Evolutionary conservation across 2,888 invertebrate genomes (phyloP).

Genomic region (Dynastes hyllus): DNA sequence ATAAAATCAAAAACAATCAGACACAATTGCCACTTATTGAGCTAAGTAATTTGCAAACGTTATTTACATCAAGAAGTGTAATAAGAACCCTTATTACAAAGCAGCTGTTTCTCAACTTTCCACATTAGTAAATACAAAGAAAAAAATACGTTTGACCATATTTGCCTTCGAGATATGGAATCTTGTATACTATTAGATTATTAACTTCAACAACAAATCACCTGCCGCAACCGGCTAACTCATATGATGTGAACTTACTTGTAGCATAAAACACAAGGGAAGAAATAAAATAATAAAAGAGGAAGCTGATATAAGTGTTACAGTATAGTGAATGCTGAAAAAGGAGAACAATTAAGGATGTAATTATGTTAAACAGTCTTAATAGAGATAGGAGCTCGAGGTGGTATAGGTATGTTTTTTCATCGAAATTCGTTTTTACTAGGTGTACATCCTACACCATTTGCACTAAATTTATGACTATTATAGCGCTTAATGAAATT

Average conservation of each 20-base stretch:
- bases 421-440: constrained; percentile 31
- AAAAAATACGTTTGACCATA: constrained; percentile 48
- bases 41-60: constrained; percentile 33
- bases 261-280: constrained; percentile 40
- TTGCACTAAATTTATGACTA: constrained; percentile 43
- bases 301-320: constrained; percentile 22
- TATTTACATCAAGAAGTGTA: constrained; percentile 40
- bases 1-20: constrained; percentile 12
- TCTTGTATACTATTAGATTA: constrained; percentile 52
- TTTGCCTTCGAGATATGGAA: constrained; percentile 50
- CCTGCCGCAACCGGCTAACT: constrained; percentile 48
- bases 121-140: constrained; percentile 37
- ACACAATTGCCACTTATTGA: neutral
- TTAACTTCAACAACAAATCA: constrained; percentile 49
- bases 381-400: constrained; percentile 30
- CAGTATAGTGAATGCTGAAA: constrained; percentile 35
- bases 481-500: constrained; percentile 39
- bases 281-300: constrained; percentile 26
- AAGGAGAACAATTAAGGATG: constrained; percentile 40
- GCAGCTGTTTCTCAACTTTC: constrained; percentile 47
- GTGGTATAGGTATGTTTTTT: constrained; percentile 28
- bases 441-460: constrained; percentile 24
- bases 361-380: constrained; percentile 45
- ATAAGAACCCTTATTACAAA: constrained; percentile 49
- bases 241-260: constrained; percentile 49